Base-by-base conservation (phyloP, 1,140 invertebrate species). In the Phortica variegata region DNA sequence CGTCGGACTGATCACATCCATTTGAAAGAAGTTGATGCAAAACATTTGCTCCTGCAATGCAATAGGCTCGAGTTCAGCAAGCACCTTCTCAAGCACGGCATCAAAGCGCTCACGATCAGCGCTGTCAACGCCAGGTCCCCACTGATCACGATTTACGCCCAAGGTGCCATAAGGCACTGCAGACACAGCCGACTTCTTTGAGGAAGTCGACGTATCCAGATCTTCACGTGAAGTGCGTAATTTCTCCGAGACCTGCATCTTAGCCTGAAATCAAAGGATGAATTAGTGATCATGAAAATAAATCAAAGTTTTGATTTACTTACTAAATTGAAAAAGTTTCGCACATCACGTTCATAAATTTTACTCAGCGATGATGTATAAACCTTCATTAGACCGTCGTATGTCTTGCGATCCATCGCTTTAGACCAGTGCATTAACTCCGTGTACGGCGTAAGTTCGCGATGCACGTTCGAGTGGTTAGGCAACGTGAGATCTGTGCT, bases 21-120 rank as follows among this genome's bases (percentile, higher is more conserved):
- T 79, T 72, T 95, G 90, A 68, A 98, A 95, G 79, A 98, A 98
- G 23, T 85, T 82, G 9, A 93, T 86, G 76, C 93, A 97, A 79
- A 98, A 98, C 54, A 94, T 87, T 79, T 98, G 95, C 76, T 99
- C 96, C 16, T 88, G 87, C 31, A 97, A 80, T 75, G 95, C 97
- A 49, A 95, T 85, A 18, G 90, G 91, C 73, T 97, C 93, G 39
- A 97, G 81, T 66, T 95, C 88, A 36, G 86, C 88, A 7, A 98
- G 77, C 15, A 95, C 77, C 37, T 73, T 77, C 50, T 78, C 77
- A 33, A 78, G 38, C 42, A 78, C 48, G 0, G 75, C 60, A 58
- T 78, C 77, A 33, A 78, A 78, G 5, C 72, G 71, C 34, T 77
- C 65, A 6, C 74, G 55, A 58, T 76, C 74, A 1, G 56, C 58